phyloP scores from a whole-genome alignment of 2,888 invertebrate genomes.

The Craniophora ligustri region DNA sequence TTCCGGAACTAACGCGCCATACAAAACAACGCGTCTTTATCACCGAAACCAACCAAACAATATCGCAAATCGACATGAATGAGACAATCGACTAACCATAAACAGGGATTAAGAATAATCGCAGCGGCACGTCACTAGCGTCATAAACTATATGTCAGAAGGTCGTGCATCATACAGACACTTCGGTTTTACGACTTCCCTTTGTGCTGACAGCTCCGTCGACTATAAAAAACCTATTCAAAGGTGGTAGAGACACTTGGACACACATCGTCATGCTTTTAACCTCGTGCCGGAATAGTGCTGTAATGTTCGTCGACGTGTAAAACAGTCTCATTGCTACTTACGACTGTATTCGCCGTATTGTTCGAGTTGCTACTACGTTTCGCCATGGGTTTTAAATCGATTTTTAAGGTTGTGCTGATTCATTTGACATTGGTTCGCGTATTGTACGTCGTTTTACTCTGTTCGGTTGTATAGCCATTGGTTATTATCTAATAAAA shows the following conservation, averaged over 20 bases:
- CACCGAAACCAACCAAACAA: slow-evolving; percentile 37
- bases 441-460: too few relatives aligned
- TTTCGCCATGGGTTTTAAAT: slow-evolving; percentile 47
- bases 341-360: slow-evolving; percentile 31
- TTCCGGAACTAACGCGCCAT: slow-evolving; percentile 15
- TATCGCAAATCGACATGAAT: slow-evolving; percentile 58
- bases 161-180: slow-evolving; percentile 71
- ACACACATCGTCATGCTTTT: slow-evolving; percentile 65
- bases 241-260: slow-evolving; percentile 64
- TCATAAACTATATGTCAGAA: slow-evolving; percentile 64
- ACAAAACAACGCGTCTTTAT: slow-evolving; percentile 20
- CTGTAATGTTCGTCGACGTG: slow-evolving; percentile 42
- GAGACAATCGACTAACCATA: slow-evolving; percentile 65
- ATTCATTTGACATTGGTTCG: slow-evolving; percentile 35
- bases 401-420: slow-evolving; percentile 21
- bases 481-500: too few relatives aligned
- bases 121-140: slow-evolving; percentile 60
- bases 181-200: slow-evolving; percentile 75
- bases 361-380: slow-evolving; percentile 42
- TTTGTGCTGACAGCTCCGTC: slow-evolving; percentile 71
- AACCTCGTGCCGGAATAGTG: slow-evolving; percentile 54
- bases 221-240: slow-evolving; percentile 76
- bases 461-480: too few relatives aligned
- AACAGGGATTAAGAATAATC: slow-evolving; percentile 74
- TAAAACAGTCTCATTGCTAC: slow-evolving; percentile 49